Conservation (phyloP, 2,797 vertebrate species). For the Sardinella longiceps region DNA sequence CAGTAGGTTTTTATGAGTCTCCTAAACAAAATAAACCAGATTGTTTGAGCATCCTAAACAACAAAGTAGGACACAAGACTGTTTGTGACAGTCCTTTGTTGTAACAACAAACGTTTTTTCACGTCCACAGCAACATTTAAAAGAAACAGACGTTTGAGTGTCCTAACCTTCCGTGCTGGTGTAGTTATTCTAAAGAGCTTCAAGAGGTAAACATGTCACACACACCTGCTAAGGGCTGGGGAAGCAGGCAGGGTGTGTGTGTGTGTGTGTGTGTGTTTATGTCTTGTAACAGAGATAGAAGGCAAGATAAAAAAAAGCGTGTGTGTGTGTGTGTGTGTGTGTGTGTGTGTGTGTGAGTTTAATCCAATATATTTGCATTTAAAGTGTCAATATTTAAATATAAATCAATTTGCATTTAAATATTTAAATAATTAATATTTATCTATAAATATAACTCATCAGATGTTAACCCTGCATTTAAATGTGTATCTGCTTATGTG, state of each 20-base stretch:
- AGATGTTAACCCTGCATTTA: no score
- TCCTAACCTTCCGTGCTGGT: not conserved
- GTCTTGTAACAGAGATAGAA: no score
- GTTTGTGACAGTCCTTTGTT: not conserved
- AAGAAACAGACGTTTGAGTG: not conserved
- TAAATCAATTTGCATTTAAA: no score
- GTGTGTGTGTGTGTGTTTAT: not conserved
- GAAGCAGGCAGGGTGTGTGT: not conserved
- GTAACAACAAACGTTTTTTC: not conserved
- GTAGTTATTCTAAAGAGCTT: not conserved
- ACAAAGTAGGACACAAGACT: no score
- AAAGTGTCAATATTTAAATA: no score
- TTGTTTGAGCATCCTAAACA: no score
- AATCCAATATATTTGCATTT: no score
- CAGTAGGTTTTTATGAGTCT: no score
- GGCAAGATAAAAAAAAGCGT: no score
- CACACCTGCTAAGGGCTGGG: not conserved
- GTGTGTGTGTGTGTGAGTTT: conserved; percentile 20
- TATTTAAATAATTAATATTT: no score
- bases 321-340: conserved; percentile 4
- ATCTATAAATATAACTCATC: no score
- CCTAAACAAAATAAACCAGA: no score
- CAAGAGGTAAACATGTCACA: not conserved
- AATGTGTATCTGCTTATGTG: not conserved
- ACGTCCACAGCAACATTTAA: not conserved